Conservation (phyloP, 2,797 vertebrate species). For the Sparidentex hasta region DNA sequence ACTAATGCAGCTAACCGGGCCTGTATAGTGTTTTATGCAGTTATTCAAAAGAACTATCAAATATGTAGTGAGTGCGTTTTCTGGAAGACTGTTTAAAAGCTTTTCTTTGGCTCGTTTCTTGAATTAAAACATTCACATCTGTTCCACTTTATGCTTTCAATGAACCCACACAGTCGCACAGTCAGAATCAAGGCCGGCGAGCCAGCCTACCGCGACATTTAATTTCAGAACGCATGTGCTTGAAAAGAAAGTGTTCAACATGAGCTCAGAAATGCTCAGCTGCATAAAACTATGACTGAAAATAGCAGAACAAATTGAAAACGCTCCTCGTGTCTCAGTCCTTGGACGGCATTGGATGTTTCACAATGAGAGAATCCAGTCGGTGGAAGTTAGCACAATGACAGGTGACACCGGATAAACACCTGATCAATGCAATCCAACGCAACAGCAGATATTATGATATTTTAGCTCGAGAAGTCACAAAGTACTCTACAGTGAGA, state of each 20-base stretch:
- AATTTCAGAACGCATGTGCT: neutral
- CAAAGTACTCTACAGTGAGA: too few relatives aligned
- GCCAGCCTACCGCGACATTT: neutral
- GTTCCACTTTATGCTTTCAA: neutral
- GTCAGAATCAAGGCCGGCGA: neutral
- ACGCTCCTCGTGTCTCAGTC: neutral
- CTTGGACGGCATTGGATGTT: neutral
- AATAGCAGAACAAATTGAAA: neutral
- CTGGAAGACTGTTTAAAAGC: neutral
- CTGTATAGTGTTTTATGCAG: neutral
- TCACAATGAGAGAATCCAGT: neutral
- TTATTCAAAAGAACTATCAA: neutral
- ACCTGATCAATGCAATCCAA: neutral
- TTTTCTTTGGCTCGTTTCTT: neutral
- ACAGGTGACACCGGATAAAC: too few relatives aligned
- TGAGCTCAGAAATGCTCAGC: neutral
- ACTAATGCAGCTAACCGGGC: neutral
- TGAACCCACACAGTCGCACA: neutral
- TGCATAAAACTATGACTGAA: neutral
- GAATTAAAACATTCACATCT: slow-evolving; percentile 6
- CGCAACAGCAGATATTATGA: neutral
- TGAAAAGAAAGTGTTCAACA: neutral
- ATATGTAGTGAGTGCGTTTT: neutral
- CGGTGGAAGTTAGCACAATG: neutral
- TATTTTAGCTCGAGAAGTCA: too few relatives aligned